phyloP scores from a whole-genome alignment of 35 echinoderm and acorn worm species.

The Apostichopus japonicus region DNA sequence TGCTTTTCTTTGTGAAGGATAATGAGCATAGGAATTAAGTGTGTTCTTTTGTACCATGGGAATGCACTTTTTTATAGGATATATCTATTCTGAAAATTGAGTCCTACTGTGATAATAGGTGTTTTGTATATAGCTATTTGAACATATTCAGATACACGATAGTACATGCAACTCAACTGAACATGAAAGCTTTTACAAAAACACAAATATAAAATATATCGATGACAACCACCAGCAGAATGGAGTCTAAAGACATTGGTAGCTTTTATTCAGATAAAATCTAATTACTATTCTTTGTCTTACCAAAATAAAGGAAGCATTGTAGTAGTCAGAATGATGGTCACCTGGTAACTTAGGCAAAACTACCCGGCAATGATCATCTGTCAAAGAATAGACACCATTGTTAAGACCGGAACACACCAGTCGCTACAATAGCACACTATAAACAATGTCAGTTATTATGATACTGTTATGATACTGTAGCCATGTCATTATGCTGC shows the following conservation, averaged over 20 bases:
- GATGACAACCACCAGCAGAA: not conserved
- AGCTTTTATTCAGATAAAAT: not conserved
- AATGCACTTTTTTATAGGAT: no score
- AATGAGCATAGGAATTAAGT: no score
- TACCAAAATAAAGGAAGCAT: not conserved
- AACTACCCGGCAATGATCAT: not conserved
- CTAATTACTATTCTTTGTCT: not conserved
- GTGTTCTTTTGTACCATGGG: no score
- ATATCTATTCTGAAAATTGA: no score
- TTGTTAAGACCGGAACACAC: not conserved
- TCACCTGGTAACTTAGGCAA: not conserved
- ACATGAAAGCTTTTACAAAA: not conserved
- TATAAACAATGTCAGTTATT: not conserved
- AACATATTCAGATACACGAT: not conserved
- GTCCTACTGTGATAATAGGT: not conserved
- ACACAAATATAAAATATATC: not conserved
- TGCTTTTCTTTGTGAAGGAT: no score
- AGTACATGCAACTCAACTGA: not conserved
- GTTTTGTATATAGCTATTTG: not conserved
- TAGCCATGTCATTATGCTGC: not conserved
- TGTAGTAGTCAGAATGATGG: not conserved
- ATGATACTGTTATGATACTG: not conserved
- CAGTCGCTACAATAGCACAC: not conserved
- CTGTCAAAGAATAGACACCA: not conserved
- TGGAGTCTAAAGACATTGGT: not conserved